Conservation (phyloP, 2,797 vertebrate genomes). For the Neopelma chrysocephalum region DNA sequence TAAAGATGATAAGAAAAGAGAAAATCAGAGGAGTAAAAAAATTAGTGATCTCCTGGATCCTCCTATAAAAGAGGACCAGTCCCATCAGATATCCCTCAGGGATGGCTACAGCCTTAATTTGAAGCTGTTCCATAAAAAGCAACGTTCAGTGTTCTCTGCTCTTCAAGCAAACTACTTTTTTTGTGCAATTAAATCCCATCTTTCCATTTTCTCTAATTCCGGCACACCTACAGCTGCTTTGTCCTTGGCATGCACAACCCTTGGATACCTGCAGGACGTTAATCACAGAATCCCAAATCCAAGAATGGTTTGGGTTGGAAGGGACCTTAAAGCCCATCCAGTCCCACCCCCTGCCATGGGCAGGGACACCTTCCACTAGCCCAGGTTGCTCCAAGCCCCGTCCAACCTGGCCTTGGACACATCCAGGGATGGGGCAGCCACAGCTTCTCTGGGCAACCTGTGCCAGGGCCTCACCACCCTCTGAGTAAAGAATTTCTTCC, state of each 20-base stretch:
- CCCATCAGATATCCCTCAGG: background rate
- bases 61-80: background rate
- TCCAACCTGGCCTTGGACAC: background rate
- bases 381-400: accelerated
- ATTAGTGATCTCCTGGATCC: background rate
- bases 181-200: background rate
- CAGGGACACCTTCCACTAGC: background rate
- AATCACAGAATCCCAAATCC: background rate
- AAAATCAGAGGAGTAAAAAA: background rate
- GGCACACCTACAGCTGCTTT: background rate
- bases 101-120: background rate
- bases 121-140: background rate
- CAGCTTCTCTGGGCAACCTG: background rate
- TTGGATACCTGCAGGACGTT: background rate
- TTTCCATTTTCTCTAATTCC: background rate
- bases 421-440: background rate
- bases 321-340: background rate
- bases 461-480: background rate
- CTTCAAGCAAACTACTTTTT: background rate
- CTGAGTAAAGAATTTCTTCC: background rate
- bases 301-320: background rate
- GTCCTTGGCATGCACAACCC: background rate
- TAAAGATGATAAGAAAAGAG: background rate
- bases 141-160: background rate
- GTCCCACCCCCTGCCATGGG: background rate